Conservation (phyloP, 2,797 vertebrate species). For the Hylomyscus alleni region DNA sequence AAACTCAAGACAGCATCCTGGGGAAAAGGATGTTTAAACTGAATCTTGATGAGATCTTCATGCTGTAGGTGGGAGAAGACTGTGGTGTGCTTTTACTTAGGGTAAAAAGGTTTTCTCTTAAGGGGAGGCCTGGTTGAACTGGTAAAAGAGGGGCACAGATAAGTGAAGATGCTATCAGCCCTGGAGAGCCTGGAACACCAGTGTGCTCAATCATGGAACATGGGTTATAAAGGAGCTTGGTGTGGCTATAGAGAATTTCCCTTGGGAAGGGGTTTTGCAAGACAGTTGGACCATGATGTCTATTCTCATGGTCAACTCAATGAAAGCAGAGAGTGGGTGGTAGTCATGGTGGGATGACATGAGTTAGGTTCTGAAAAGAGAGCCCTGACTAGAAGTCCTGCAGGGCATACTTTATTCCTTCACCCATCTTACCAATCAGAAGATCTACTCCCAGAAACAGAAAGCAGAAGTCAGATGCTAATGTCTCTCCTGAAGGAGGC, state of each 20-base stretch:
- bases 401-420: background rate
- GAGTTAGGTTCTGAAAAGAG: background rate
- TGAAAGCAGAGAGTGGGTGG: background rate
- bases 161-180: rapidly evolving
- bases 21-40: background rate
- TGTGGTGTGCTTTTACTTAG: background rate
- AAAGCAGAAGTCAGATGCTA: background rate
- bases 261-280: background rate
- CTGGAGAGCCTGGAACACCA: background rate
- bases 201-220: background rate
- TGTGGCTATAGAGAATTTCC: background rate
- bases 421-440: background rate
- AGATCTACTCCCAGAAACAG: background rate
- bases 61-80: background rate
- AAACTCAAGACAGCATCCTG: background rate
- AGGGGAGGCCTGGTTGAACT: background rate
- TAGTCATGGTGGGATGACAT: background rate
- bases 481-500: background rate
- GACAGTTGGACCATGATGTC: background rate
- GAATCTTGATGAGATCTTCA: background rate
- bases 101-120: background rate
- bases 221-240: background rate
- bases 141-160: background rate
- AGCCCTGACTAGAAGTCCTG: background rate
- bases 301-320: background rate